These are phyloP conservation scores for Theonella swinhoei DNA, from an alignment of 37 sponge, comb jelly and placozoan species.

Conservation along the genomic window DNA sequence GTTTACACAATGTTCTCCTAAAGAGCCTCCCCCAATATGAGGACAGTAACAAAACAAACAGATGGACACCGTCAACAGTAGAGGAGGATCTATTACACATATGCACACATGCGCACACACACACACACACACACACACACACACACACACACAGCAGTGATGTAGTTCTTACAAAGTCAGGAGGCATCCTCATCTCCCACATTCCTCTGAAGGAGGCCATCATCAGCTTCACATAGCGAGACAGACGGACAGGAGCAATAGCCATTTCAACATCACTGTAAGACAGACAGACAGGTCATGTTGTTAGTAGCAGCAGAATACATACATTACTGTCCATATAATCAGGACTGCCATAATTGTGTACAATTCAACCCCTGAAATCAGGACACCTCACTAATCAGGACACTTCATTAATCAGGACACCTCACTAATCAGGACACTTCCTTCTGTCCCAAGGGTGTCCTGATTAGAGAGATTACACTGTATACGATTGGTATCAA, in stretches of 20 bases:
- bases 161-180: conserved; percentile 84
- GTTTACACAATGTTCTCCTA: no score
- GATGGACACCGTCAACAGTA: not conserved
- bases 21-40: no score
- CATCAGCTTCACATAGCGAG: conserved; percentile 45
- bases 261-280: conserved; percentile 32
- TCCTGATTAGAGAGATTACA: no score
- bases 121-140: not conserved
- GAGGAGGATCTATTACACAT: not conserved
- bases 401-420: no score
- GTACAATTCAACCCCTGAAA: no score
- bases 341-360: no score
- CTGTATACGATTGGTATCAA: no score
- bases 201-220: conserved; percentile 50
- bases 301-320: not conserved
- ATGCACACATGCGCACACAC: not conserved
- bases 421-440: no score
- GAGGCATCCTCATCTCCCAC: conserved; percentile 57
- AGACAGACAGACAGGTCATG: not conserved
- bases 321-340: not conserved
- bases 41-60: no score
- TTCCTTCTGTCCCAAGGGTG: no score
- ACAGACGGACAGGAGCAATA: not conserved
- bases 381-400: no score
- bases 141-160: not conserved